Evolutionary conservation across 2,113 vertebrate species (phyloP).

Genomic region (Chaetorhynchus papuensis): DNA sequence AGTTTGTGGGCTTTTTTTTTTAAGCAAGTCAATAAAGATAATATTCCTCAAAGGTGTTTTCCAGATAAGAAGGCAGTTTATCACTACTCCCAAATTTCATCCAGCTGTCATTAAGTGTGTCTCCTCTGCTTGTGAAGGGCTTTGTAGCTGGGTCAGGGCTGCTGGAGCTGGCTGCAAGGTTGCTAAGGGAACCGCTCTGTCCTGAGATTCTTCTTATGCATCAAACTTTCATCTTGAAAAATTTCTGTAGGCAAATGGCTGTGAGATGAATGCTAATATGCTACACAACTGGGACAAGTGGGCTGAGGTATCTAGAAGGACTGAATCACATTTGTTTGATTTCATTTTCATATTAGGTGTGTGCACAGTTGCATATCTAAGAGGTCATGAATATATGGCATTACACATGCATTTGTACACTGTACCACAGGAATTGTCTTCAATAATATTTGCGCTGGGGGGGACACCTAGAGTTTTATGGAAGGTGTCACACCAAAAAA

Average conservation of each 20-base stretch:
- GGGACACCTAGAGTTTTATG: not conserved
- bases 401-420: not conserved
- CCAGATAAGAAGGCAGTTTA: slow-evolving; percentile 76
- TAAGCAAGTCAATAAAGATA: slow-evolving; percentile 74
- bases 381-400: not conserved
- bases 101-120: slow-evolving; percentile 72
- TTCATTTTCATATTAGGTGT: slow-evolving; percentile 33
- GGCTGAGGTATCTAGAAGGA: slow-evolving; percentile 38
- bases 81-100: slow-evolving; percentile 71
- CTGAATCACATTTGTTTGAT: slow-evolving; percentile 51
- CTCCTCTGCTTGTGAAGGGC: slow-evolving; percentile 67
- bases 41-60: slow-evolving; percentile 76
- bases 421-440: not conserved
- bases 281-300: slow-evolving; percentile 50
- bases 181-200: slow-evolving; percentile 81
- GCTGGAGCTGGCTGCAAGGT: slow-evolving; percentile 71
- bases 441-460: not conserved
- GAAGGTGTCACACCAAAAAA: not conserved
- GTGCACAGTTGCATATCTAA: slow-evolving; percentile 7
- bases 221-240: slow-evolving; percentile 79
- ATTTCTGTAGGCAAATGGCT: slow-evolving; percentile 77
- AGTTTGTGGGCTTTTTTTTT: slow-evolving; percentile 19
- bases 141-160: slow-evolving; percentile 78
- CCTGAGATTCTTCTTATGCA: slow-evolving; percentile 73
- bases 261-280: slow-evolving; percentile 75